Percentiles rank a stretch among this genome's conserved stretches.
Conservation (phyloP, 1,140 invertebrate genomes). For the Microplitis mediator region DNA sequence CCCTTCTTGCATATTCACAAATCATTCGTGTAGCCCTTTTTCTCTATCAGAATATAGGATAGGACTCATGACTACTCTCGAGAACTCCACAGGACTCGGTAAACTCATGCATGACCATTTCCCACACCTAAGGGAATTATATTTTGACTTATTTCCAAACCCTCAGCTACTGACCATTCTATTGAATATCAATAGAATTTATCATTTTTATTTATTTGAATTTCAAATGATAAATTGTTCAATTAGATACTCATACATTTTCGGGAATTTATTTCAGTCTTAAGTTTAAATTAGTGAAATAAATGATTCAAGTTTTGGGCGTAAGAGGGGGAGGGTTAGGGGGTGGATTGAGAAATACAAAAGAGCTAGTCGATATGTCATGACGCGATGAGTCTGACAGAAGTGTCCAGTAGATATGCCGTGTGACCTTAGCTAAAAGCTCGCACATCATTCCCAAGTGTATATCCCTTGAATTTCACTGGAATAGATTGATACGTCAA, state of each 20-base stretch:
- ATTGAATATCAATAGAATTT: constrained; percentile 1
- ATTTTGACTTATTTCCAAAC: constrained; percentile 39
- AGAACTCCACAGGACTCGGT: no score
- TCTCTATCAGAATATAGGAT: constrained; percentile 7
- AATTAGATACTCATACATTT: constrained; percentile 18
- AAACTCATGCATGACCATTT: constrained; percentile 24
- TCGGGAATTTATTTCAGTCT: background rate
- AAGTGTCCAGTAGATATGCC: constrained; percentile 18
- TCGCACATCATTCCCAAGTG: constrained; percentile 39
- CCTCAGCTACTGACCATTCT: constrained; percentile 33
- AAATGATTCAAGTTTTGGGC: constrained; percentile 3
- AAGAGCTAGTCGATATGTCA: constrained; percentile 47
- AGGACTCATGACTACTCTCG: no score
- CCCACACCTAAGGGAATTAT: constrained; percentile 39
- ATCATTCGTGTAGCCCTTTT: constrained; percentile 53
- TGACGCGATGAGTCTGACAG: constrained; percentile 36
- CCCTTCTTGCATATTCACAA: constrained; percentile 62
- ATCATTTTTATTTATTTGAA: background rate
- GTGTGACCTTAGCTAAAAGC: constrained; percentile 39
- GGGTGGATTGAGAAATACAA: constrained; percentile 30
- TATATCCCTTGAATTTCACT: constrained; percentile 10
- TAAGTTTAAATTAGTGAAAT: no score
- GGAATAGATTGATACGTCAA: constrained; percentile 30
- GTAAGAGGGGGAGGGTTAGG: background rate
- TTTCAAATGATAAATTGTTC: constrained; percentile 35